Percentiles rank a stretch among this genome's conserved stretches.
phyloP scores from a whole-genome alignment of 1,140 invertebrate species.

The Bombus turneri region DNA sequence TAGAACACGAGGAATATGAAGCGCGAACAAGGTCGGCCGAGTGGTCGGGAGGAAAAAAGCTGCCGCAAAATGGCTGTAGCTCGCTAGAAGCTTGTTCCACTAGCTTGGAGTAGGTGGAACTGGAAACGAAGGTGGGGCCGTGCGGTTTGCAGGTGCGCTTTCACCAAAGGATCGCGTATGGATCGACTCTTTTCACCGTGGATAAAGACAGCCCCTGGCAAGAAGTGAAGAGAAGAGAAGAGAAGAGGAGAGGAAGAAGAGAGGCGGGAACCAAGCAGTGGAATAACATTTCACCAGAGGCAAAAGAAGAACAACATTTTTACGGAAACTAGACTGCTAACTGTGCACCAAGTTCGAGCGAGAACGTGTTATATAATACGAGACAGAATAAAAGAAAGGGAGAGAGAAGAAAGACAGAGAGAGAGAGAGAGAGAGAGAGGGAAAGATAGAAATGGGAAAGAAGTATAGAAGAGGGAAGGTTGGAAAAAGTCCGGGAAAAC shows the following conservation, averaged over 20 bases:
- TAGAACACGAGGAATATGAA: not conserved
- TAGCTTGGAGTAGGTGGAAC: slow-evolving; percentile 33
- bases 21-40: no score
- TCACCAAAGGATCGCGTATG: slow-evolving; percentile 27
- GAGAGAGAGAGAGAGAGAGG: not conserved
- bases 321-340: not conserved
- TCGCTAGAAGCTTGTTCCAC: not conserved
- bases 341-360: not conserved
- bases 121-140: slow-evolving; percentile 46
- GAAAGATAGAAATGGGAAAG: not conserved
- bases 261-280: not conserved
- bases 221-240: not conserved
- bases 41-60: slow-evolving; percentile 3
- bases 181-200: slow-evolving; percentile 36
- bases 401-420: no score
- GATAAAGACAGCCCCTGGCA: not conserved
- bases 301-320: not conserved
- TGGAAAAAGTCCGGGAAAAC: slow-evolving; percentile 61
- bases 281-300: not conserved
- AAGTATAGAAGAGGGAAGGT: not conserved
- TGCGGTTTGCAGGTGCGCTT: slow-evolving; percentile 50
- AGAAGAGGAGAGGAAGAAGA: not conserved
- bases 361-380: not conserved
- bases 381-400: not conserved
- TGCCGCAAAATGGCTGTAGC: slow-evolving; percentile 57